Percentiles rank a stretch among this genome's conserved stretches.
Evolutionary conservation across 1,140 invertebrate genomes (phyloP).

Genomic region (Homalodisca vitripennis): DNA sequence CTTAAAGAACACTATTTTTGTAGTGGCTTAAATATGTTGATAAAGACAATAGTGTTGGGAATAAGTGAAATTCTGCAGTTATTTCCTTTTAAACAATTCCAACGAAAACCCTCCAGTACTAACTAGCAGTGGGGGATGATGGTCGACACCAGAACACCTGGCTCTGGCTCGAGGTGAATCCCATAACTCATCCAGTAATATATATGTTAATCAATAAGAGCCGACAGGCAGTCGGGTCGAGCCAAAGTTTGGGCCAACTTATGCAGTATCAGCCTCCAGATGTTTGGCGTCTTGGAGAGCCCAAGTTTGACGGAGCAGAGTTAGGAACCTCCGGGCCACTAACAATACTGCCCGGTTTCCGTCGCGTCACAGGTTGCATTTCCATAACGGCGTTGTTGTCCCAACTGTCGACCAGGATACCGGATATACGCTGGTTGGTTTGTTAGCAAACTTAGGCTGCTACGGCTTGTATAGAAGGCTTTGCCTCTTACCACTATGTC

Average conservation of each 20-base stretch:
- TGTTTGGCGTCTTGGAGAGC: background rate
- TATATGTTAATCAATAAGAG: conserved; percentile 1
- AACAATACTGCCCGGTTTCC: background rate
- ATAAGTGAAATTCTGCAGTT: too few relatives aligned
- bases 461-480: background rate
- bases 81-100: too few relatives aligned
- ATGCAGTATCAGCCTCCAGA: background rate
- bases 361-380: background rate
- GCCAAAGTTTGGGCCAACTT: too few relatives aligned
- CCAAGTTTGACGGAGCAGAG: background rate
- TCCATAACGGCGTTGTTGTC: background rate
- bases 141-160: background rate
- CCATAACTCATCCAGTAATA: background rate
- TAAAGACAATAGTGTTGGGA: background rate
- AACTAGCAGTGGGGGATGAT: background rate
- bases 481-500: background rate
- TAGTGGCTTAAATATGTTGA: background rate
- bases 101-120: too few relatives aligned
- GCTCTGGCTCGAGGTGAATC: background rate
- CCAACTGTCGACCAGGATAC: background rate
- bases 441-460: background rate
- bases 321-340: background rate
- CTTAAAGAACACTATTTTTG: background rate
- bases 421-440: background rate
- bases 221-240: too few relatives aligned